phyloP scores from a whole-genome alignment of 1,140 invertebrate species.

The Anthonomus grandis region DNA sequence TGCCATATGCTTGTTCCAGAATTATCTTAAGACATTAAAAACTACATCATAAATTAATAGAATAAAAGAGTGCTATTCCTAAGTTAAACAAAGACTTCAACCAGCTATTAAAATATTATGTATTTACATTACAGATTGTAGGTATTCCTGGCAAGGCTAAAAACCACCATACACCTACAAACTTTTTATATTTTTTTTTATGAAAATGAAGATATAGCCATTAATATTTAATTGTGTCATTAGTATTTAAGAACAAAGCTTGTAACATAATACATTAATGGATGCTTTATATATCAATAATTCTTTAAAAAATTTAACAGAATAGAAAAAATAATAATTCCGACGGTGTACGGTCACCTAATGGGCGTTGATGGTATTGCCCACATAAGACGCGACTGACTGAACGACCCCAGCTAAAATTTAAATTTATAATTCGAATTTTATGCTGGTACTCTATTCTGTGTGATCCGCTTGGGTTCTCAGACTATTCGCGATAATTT shows the following conservation, averaged over 20 bases:
- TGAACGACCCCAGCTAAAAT: conserved; percentile 5
- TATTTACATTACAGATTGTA: conserved; percentile 11
- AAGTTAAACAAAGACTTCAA: neutral
- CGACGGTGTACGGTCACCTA: too few relatives aligned
- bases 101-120: conserved; percentile 11
- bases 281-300: too few relatives aligned
- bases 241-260: too few relatives aligned
- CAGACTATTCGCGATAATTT: conserved; percentile 5
- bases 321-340: too few relatives aligned
- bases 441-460: conserved; percentile 12
- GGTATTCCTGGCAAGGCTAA: conserved; percentile 2
- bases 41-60: neutral
- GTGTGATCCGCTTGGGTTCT: conserved; percentile 9
- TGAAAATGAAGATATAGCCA: too few relatives aligned
- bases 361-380: conserved; percentile 9
- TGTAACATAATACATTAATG: too few relatives aligned
- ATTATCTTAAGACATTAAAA: conserved; percentile 3
- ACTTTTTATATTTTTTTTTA: too few relatives aligned
- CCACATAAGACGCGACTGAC: conserved; percentile 11
- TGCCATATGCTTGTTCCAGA: too few relatives aligned
- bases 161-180: too few relatives aligned
- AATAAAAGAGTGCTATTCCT: neutral
- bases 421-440: conserved; percentile 11
- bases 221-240: too few relatives aligned
- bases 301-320: too few relatives aligned